phyloP scores from a whole-genome alignment of 2,888 invertebrate species.

The Diaperis boleti region DNA sequence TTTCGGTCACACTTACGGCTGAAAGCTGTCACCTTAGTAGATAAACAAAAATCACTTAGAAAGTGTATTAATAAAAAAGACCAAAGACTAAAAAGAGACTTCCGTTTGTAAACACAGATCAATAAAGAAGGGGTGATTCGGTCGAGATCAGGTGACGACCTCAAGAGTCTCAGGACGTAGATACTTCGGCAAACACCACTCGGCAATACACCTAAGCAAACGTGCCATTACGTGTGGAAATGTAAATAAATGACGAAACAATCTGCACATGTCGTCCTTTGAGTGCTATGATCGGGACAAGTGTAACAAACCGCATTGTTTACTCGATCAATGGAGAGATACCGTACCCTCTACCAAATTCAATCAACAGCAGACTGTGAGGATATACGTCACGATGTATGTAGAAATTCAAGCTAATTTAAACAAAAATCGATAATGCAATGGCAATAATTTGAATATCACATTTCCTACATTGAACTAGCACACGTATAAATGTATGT shows the following conservation, averaged over 20 bases:
- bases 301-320: conserved; percentile 33
- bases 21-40: too few species aligned
- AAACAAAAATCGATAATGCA: conserved; percentile 33
- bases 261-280: conserved; percentile 35
- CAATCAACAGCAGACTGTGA: conserved; percentile 27
- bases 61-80: too few species aligned
- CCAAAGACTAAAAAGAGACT: too few species aligned
- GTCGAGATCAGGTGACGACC: conserved; percentile 8
- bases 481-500: neutral
- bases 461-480: conserved; percentile 3
- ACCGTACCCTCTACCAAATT: conserved; percentile 19
- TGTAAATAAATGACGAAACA: conserved; percentile 36
- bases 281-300: conserved; percentile 30
- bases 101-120: conserved; percentile 19
- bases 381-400: conserved; percentile 6
- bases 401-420: conserved; percentile 8
- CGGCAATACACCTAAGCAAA: conserved; percentile 28
- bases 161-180: conserved; percentile 14
- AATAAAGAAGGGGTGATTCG: conserved; percentile 22
- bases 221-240: conserved; percentile 25
- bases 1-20: too few species aligned
- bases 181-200: conserved; percentile 9
- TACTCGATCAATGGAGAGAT: conserved; percentile 23
- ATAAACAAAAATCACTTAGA: too few species aligned
- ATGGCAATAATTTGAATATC: conserved; percentile 24